phyloP scores from a whole-genome alignment of 2,888 invertebrate genomes.

The Pomacea canaliculata region DNA sequence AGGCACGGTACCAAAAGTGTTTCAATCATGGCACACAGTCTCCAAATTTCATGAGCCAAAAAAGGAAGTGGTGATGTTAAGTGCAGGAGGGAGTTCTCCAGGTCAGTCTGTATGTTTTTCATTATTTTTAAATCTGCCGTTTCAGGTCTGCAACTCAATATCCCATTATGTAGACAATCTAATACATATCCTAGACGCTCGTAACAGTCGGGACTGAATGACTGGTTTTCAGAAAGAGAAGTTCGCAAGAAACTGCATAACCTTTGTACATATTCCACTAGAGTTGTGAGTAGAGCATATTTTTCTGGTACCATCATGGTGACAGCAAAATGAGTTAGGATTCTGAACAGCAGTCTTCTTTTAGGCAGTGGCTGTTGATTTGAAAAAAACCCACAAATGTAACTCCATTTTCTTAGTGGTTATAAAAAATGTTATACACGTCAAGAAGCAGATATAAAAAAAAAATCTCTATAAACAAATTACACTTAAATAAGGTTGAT shows the following conservation, averaged over 20 bases:
- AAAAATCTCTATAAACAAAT: too few species aligned
- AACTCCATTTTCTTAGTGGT: too few species aligned
- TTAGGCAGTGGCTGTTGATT: conserved; percentile 10
- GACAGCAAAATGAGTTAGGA: conserved; percentile 6
- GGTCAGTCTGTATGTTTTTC: conserved; percentile 4
- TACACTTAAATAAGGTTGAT: too few species aligned
- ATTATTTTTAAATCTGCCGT: neutral
- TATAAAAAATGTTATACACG: too few species aligned
- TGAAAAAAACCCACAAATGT: neutral
- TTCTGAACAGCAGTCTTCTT: conserved; percentile 16
- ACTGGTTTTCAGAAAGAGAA: neutral
- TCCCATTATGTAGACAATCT: conserved; percentile 18
- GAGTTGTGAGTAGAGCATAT: conserved; percentile 10
- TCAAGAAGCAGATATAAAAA: too few species aligned
- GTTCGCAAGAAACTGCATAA: neutral
- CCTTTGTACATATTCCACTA: conserved; percentile 7
- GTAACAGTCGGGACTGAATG: conserved; percentile 5
- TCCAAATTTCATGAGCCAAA: neutral
- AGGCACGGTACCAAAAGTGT: neutral
- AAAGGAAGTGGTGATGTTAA: conserved; percentile 12
- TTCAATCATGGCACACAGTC: conserved; percentile 10
- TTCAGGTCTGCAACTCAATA: conserved; percentile 1
- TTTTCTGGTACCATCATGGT: conserved; percentile 16
- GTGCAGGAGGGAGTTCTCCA: conserved; percentile 3
- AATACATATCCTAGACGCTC: conserved; percentile 11